These are phyloP conservation scores for Nymphalis c-album DNA, from an alignment of 2,888 invertebrate species.

Conservation along the genomic window DNA sequence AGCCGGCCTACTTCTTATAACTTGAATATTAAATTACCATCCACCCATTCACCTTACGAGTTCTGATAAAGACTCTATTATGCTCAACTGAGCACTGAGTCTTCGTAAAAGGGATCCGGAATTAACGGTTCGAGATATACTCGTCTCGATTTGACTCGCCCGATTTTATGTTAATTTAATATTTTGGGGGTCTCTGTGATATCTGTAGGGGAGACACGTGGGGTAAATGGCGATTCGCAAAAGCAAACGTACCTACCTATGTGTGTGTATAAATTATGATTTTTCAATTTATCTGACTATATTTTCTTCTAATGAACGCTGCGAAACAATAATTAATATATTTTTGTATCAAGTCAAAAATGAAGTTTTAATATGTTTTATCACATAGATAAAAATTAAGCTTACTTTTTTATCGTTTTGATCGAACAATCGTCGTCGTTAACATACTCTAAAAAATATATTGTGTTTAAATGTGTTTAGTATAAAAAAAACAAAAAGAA, in stretches of 20 bases:
- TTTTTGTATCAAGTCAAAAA: too few species aligned
- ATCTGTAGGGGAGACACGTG: constrained; percentile 11
- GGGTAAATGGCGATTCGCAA: constrained; percentile 10
- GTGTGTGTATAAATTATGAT: background rate
- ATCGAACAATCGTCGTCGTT: too few species aligned
- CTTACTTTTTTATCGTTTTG: too few species aligned
- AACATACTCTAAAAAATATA: too few species aligned
- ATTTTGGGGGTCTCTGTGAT: constrained; percentile 44
- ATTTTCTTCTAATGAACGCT: too few species aligned
- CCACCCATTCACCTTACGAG: constrained; percentile 27
- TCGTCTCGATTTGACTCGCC: constrained; percentile 63
- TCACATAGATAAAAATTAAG: too few species aligned
- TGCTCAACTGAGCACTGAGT: constrained; percentile 57
- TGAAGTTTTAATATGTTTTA: too few species aligned
- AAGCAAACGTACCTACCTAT: constrained; percentile 4
- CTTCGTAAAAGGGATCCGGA: constrained; percentile 24
- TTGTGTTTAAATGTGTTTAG: too few species aligned
- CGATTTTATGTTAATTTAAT: constrained; percentile 72
- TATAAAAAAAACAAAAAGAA: too few species aligned
- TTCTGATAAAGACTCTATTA: constrained; percentile 48
- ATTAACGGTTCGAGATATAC: constrained; percentile 72
- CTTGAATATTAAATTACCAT: constrained; percentile 23
- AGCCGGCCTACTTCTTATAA: background rate
- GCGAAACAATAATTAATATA: too few species aligned
- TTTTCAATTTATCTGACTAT: background rate